A percentile compares a stretch with the other conserved stretches of the same genome.
phyloP scores from a whole-genome alignment of 2,113 vertebrate species.

The Chlorodrepanis virens region DNA sequence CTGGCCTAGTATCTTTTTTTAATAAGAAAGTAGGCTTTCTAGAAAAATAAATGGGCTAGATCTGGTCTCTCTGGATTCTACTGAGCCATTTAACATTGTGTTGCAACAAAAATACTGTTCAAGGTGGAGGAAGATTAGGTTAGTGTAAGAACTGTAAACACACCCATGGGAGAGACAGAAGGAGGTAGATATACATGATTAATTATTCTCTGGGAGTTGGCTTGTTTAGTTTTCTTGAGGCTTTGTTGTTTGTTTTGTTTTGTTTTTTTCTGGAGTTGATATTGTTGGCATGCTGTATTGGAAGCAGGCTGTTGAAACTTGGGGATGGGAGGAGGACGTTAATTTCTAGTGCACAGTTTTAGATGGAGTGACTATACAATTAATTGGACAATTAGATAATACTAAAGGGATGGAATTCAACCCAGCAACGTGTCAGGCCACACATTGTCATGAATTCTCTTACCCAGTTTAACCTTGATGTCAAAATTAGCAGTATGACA shows the following conservation, averaged over 20 bases:
- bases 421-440: background rate
- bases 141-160: background rate
- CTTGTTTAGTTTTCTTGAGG: background rate
- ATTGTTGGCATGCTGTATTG: background rate
- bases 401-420: background rate
- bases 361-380: background rate
- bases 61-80: conserved; percentile 19
- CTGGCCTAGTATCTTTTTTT: conserved; percentile 42
- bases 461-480: conserved; percentile 27
- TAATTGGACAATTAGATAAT: background rate
- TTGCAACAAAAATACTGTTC: background rate
- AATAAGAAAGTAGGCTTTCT: conserved; percentile 41
- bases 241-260: background rate
- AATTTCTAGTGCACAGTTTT: background rate
- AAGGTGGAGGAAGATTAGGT: background rate
- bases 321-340: background rate
- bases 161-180: background rate
- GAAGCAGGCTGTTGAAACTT: background rate
- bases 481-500: conserved; percentile 35
- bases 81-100: background rate
- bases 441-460: background rate
- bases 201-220: background rate
- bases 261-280: background rate
- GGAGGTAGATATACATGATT: background rate
- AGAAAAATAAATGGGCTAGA: conserved; percentile 6